Conservation (phyloP, 2,888 invertebrate species). For the Ferrisia virgata region DNA sequence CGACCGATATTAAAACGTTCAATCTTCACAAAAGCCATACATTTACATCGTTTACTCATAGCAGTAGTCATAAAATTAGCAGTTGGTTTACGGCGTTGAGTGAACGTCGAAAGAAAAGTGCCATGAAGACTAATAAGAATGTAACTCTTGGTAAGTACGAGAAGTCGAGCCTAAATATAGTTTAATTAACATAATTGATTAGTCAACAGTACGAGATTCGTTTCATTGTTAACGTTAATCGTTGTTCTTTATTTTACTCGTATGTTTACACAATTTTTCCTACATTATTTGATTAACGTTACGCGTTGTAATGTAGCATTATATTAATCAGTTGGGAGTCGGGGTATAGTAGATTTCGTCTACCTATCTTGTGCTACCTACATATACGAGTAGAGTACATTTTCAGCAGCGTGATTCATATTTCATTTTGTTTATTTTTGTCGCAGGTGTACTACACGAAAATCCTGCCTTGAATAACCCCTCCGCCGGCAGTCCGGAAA, state of each 20-base stretch:
- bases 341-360: too few species aligned
- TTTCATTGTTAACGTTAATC: conserved; percentile 13
- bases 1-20: conserved; percentile 43
- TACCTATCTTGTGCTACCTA: not conserved
- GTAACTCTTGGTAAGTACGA: conserved; percentile 52
- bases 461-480: conserved; percentile 37
- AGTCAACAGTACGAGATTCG: conserved; percentile 19
- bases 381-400: not conserved
- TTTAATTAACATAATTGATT: conserved; percentile 31
- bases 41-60: conserved; percentile 53
- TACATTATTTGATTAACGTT: conserved; percentile 3
- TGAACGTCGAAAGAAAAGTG: conserved; percentile 52
- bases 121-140: conserved; percentile 52
- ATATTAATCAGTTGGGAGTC: too few species aligned
- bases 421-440: too few species aligned
- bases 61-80: conserved; percentile 54
- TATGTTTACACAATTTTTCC: conserved; percentile 11
- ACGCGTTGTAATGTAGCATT: not conserved
- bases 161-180: not conserved
- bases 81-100: conserved; percentile 55
- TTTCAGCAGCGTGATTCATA: too few species aligned
- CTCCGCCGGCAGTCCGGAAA: not conserved
- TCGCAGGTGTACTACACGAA: conserved; percentile 39
- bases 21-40: conserved; percentile 53
- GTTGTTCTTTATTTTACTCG: not conserved